phyloP scores from a whole-genome alignment of 2,113 vertebrate species.

The Perccottus glenii region DNA sequence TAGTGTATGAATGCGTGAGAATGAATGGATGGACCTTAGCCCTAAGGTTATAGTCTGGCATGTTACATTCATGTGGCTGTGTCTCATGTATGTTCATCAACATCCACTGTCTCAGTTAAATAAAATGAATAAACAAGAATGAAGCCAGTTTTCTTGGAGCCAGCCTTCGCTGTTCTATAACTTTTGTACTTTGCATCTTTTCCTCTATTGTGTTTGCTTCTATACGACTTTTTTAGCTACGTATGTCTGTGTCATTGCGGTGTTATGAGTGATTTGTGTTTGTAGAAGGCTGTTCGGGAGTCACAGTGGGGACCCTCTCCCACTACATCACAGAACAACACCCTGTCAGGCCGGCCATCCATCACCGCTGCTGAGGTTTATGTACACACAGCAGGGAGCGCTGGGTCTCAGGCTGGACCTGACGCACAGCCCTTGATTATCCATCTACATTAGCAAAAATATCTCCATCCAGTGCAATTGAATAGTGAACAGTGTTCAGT shows the following conservation, averaged over 20 bases:
- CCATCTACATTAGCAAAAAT: slow-evolving; percentile 42
- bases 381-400: slow-evolving; percentile 56
- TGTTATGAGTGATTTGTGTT: slow-evolving; percentile 41
- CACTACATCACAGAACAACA: slow-evolving; percentile 48
- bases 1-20: no score
- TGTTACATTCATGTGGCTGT: no score
- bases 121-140: no score
- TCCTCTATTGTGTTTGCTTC: not conserved
- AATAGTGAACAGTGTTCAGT: slow-evolving; percentile 25
- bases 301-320: slow-evolving; percentile 44
- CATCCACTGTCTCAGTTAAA: no score
- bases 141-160: no score
- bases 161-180: no score
- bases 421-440: slow-evolving; percentile 42
- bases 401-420: slow-evolving; percentile 46
- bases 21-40: no score
- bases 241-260: slow-evolving; percentile 27
- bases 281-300: slow-evolving; percentile 25
- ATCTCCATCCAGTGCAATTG: slow-evolving; percentile 32
- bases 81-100: no score
- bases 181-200: no score
- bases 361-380: slow-evolving; percentile 55
- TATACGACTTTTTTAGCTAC: not conserved
- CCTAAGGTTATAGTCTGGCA: no score
- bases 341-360: slow-evolving; percentile 52